These are phyloP conservation scores for Drosophila histrio DNA, from an alignment of 2,888 invertebrate genomes.

Conservation along the genomic window DNA sequence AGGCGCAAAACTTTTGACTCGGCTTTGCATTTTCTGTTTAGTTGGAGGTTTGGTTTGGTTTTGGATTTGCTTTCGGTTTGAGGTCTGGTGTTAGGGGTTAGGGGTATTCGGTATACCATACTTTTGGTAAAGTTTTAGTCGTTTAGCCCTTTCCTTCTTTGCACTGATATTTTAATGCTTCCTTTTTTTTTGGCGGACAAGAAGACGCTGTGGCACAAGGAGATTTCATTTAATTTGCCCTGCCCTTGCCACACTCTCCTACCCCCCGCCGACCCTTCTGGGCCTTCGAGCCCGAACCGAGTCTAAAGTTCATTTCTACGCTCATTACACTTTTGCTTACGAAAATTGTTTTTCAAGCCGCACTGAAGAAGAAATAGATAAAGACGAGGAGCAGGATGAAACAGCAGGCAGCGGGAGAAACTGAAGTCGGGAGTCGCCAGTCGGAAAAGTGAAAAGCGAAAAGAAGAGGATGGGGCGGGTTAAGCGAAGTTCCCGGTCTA, in stretches of 20 bases:
- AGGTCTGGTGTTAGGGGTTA: slow-evolving; percentile 12
- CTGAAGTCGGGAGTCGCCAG: slow-evolving; percentile 27
- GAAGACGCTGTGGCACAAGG: slow-evolving; percentile 61
- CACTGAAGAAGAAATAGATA: slow-evolving; percentile 74
- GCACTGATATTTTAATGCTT: slow-evolving; percentile 79
- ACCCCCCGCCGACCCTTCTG: slow-evolving; percentile 1
- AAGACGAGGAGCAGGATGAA: slow-evolving; percentile 43
- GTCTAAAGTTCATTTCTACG: slow-evolving; percentile 79
- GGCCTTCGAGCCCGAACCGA: slow-evolving; percentile 32
- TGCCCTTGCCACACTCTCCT: slow-evolving; percentile 17
- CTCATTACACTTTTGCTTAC: slow-evolving; percentile 79
- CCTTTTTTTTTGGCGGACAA: slow-evolving; percentile 50
- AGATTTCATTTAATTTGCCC: slow-evolving; percentile 73
- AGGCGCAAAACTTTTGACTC: slow-evolving; percentile 65
- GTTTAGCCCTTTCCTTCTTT: slow-evolving; percentile 68
- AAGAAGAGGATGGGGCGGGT: slow-evolving; percentile 12
- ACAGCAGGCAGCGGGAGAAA: not conserved
- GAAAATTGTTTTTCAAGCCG: slow-evolving; percentile 79
- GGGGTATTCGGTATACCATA: slow-evolving; percentile 46
- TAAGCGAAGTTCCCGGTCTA: slow-evolving; percentile 45
- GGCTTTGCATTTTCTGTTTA: slow-evolving; percentile 40
- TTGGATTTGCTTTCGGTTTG: slow-evolving; percentile 36
- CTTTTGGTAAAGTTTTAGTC: slow-evolving; percentile 73
- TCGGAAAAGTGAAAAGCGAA: slow-evolving; percentile 7
- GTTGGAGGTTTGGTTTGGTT: slow-evolving; percentile 19